phyloP scores from a whole-genome alignment of 2,797 vertebrate genomes.

The Mallotus villosus region DNA sequence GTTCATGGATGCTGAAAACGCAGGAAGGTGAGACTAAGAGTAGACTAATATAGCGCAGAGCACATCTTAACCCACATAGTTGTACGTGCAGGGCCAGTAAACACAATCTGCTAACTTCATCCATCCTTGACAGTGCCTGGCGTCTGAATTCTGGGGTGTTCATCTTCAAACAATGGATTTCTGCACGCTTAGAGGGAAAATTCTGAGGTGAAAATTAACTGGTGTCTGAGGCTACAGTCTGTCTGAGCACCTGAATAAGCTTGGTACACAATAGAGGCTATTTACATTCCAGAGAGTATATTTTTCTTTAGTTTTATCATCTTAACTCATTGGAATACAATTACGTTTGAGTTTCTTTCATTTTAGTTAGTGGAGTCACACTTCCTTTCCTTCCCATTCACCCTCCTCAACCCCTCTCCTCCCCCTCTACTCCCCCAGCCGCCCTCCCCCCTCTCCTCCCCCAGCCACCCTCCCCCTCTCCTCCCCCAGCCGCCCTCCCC shows the following conservation, averaged over 20 bases:
- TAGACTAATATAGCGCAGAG: slow-evolving; percentile 64
- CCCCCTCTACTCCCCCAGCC: neutral
- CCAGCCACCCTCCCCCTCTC: too few relatives aligned
- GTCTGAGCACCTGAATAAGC: too few relatives aligned
- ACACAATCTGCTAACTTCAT: slow-evolving; percentile 13
- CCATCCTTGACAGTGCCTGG: too few relatives aligned
- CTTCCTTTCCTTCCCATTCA: neutral
- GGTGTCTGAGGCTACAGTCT: neutral
- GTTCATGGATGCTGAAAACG: slow-evolving; percentile 2
- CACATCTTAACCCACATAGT: slow-evolving; percentile 69
- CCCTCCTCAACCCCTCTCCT: neutral
- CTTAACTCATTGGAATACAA: too few relatives aligned
- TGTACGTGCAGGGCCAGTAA: slow-evolving; percentile 30
- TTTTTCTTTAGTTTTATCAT: neutral
- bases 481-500: too few relatives aligned
- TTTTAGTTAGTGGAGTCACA: too few relatives aligned
- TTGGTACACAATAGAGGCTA: neutral
- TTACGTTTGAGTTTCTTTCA: too few relatives aligned
- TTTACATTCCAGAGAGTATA: neutral
- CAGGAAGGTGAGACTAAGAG: slow-evolving; percentile 38
- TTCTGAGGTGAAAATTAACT: neutral
- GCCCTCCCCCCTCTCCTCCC: neutral
- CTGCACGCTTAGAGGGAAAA: too few relatives aligned
- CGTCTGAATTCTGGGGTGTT: too few relatives aligned
- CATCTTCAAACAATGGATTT: too few relatives aligned